These are phyloP conservation scores for Labeo rohita DNA, from an alignment of 2,113 vertebrate species.

Conservation along the genomic window DNA sequence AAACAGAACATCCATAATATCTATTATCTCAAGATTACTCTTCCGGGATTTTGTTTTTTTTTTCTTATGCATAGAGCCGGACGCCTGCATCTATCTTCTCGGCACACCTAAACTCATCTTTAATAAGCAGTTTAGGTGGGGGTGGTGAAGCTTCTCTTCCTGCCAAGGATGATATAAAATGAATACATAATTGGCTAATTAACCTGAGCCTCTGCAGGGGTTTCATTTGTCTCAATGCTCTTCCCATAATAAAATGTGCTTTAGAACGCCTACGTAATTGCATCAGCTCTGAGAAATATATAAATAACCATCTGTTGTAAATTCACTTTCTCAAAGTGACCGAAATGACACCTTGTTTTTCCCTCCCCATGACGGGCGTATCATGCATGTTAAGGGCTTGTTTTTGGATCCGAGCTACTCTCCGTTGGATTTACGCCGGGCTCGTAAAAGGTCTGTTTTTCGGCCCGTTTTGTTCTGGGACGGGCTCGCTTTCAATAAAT, in stretches of 20 bases:
- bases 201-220: constrained; percentile 60
- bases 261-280: constrained; percentile 59
- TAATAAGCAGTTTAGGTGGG: constrained; percentile 46
- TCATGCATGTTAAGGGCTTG: constrained; percentile 28
- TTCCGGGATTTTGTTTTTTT: constrained; percentile 43
- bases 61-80: neutral
- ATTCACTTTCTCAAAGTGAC: constrained; percentile 63
- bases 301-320: constrained; percentile 67
- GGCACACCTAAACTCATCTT: constrained; percentile 33
- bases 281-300: constrained; percentile 61
- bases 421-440: constrained; percentile 66
- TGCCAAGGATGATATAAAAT: constrained; percentile 61
- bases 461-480: constrained; percentile 54
- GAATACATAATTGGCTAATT: constrained; percentile 64
- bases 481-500: constrained; percentile 60
- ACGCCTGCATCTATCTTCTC: constrained; percentile 42
- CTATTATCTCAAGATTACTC: constrained; percentile 70
- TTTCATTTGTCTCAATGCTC: constrained; percentile 68
- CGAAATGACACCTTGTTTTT: constrained; percentile 42
- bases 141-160: constrained; percentile 31
- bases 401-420: constrained; percentile 52
- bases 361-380: neutral
- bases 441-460: constrained; percentile 61
- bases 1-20: constrained; percentile 69
- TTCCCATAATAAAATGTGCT: constrained; percentile 58